phyloP scores from a whole-genome alignment of 2,888 invertebrate genomes.

The Eulithis testata region DNA sequence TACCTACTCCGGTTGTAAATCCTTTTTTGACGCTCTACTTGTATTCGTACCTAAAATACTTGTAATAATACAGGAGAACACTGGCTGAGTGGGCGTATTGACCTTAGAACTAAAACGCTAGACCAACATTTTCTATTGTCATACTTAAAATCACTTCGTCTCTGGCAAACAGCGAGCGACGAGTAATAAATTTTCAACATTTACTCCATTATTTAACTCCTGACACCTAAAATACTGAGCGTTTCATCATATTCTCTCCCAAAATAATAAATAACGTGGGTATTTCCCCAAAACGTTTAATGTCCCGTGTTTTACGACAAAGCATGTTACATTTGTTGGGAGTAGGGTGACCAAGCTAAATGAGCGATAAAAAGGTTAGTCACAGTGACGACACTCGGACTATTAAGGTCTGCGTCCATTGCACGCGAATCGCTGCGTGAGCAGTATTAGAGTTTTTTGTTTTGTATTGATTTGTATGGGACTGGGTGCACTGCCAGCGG shows the following conservation, averaged over 20 bases:
- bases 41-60: no score
- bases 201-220: conserved; percentile 19
- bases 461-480: no score
- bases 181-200: conserved; percentile 14
- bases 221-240: conserved; percentile 23
- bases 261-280: conserved; percentile 18
- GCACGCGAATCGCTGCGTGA: no score
- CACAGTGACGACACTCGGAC: neutral
- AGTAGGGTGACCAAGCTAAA: conserved; percentile 21
- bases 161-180: conserved; percentile 3
- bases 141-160: conserved; percentile 10
- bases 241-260: conserved; percentile 20
- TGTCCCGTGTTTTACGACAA: conserved; percentile 30
- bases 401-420: neutral
- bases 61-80: no score
- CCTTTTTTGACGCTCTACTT: no score
- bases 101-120: no score
- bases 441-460: no score
- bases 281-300: conserved; percentile 18
- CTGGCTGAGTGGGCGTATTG: no score
- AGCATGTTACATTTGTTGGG: conserved; percentile 27
- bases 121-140: neutral
- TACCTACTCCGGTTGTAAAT: no score
- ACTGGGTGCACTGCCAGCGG: no score
- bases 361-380: conserved; percentile 5